Base-by-base conservation (phyloP, 2,888 invertebrate species). In the Leucania comma region DNA sequence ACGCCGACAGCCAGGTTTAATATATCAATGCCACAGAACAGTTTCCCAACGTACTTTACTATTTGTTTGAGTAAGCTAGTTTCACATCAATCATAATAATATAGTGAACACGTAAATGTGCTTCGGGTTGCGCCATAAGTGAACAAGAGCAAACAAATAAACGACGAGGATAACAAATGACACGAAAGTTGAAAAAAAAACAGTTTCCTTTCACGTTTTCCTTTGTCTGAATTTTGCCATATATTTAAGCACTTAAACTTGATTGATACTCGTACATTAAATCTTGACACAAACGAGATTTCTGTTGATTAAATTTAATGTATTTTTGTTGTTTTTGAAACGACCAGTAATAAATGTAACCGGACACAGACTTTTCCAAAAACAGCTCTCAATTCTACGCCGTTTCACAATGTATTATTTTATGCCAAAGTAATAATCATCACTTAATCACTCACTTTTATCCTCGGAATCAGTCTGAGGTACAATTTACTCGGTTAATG, bases 51-150 rank as follows among this genome's bases (percentile, higher is more conserved):
- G 24, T 62, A 56, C 51, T 64, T 72, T 59, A 59, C 58, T 59
- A 68, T 79, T 77, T 76, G 76, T 78, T 80, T 81, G 81, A 74
- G 72, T 79, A 79, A 81, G 72, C 72, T 77, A 57, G 78, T 81
- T 78, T 77, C 72, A 68, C 81, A 79, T 79, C 81, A 79, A 79
- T 81, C 78, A 79, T 81, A 62, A 77, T 72, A 81, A 79, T 68
- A 63, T 46, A 65, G 58, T 62, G 78, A 81, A 77, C 78, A 79
- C 68, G 78, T 79, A 79, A 79, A 79, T 79, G 48, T 59, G 67
- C 81, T 54, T 8, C 29, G 46, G 17, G 68, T 79, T 79, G 51
- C 46, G 61, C 26, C 64, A 81, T 54, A 59, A 17, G 48, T 57
- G 56, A 63, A 66, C 42, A 57, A 75, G 62, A 69, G n/a, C 71